These are phyloP conservation scores for Mayetiola destructor DNA, from an alignment of 2,888 invertebrate species.

Conservation along the genomic window DNA sequence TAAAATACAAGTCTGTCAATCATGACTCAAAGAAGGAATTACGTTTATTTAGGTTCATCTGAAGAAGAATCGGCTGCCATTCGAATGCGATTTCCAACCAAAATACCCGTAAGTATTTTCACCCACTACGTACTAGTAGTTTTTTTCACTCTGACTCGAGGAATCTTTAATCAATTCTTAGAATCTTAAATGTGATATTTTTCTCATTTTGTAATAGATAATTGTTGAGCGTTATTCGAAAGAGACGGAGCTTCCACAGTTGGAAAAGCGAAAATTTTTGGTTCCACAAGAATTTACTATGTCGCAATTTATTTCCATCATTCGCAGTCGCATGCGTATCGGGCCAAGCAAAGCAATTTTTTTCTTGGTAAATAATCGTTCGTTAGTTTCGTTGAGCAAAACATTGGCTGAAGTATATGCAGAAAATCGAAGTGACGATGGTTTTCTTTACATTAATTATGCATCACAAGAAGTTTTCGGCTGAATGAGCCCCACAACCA, in stretches of 20 bases:
- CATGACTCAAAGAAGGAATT: too few species aligned
- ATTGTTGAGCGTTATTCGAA: constrained; percentile 70
- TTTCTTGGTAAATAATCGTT: constrained; percentile 66
- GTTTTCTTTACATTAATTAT: constrained; percentile 77
- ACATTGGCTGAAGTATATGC: constrained; percentile 71
- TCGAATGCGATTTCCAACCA: constrained; percentile 59
- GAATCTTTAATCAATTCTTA: background rate
- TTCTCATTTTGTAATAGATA: constrained; percentile 39
- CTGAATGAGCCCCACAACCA: background rate
- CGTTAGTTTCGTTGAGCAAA: constrained; percentile 64
- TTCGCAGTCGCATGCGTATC: constrained; percentile 41
- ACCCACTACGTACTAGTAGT: background rate
- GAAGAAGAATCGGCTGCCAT: constrained; percentile 69
- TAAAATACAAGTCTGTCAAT: too few species aligned
- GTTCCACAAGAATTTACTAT: constrained; percentile 81
- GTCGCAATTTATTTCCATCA: constrained; percentile 74
- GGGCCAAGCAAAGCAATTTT: constrained; percentile 56
- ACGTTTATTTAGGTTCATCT: constrained; percentile 44
- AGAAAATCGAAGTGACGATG: constrained; percentile 62
- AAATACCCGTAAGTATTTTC: constrained; percentile 55
- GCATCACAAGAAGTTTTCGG: constrained; percentile 86
- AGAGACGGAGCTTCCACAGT: constrained; percentile 56
- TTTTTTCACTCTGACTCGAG: background rate
- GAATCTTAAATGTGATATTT: background rate
- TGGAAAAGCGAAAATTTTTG: constrained; percentile 76